Conservation (phyloP, 2,888 invertebrate genomes). For the Vesta saturnalis region DNA sequence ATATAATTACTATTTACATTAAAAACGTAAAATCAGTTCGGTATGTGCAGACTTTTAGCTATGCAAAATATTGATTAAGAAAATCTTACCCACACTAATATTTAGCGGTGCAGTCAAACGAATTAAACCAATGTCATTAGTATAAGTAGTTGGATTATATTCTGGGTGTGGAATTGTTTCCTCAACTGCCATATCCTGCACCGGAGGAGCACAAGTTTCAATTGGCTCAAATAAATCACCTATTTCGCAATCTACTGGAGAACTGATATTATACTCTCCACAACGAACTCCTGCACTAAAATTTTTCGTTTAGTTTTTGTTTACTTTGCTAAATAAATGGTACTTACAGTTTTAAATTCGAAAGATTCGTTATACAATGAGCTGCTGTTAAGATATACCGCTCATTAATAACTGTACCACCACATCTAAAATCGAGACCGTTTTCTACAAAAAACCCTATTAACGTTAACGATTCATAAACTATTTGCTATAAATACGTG, state of each 20-base stretch:
- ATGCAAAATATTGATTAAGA: background rate
- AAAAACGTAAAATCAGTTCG: too few species aligned
- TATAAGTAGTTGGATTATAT: conserved; percentile 63
- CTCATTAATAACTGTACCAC: conserved; percentile 66
- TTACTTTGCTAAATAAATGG: background rate
- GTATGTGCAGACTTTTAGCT: too few species aligned
- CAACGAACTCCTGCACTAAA: conserved; percentile 65
- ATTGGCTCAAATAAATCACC: conserved; percentile 41
- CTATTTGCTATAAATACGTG: conserved; percentile 28
- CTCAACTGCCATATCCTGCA: conserved; percentile 65
- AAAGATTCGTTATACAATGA: conserved; percentile 64
- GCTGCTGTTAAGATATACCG: conserved; percentile 69
- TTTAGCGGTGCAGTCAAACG: conserved; percentile 60
- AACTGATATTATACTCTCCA: conserved; percentile 68
- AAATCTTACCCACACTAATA: conserved; percentile 53
- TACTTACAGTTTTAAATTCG: conserved; percentile 51
- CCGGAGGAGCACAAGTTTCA: conserved; percentile 59
- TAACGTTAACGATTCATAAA: background rate
- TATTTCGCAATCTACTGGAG: conserved; percentile 61
- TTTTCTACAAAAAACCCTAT: background rate
- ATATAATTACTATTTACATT: too few species aligned
- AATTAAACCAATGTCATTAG: conserved; percentile 69
- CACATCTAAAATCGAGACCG: conserved; percentile 56
- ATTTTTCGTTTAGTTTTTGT: background rate
- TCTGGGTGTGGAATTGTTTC: conserved; percentile 64